Evolutionary conservation across 1,140 invertebrate species (phyloP), one percentile per base, ranked within the genome.

Genomic region (Hyphantria cunea): DNA sequence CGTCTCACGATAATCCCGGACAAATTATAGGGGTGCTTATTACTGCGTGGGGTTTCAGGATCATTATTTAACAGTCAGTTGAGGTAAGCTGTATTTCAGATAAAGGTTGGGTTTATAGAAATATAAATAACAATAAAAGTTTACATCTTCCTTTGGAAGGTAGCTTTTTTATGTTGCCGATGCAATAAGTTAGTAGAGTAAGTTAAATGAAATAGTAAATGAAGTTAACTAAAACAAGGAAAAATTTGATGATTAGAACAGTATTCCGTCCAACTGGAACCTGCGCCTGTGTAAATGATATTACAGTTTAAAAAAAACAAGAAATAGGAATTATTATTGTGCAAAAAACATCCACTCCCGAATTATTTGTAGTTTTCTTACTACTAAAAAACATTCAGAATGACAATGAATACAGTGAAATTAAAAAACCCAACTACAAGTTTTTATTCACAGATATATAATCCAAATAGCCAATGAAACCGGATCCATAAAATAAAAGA

Each of bases 1-100:
- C 79, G 82, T 84, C 80, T 80, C 79, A 65, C 74, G 83, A 81
- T 88, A 86, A 88, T 88, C 85, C 82, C 70, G 76, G 77, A 84
- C 83, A 85, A 86, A 85, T 85, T 84, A 85, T 84, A 82, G 80
- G 82, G 78, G 78, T 70, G 76, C 79, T 79, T 73, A 83, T 75
- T 79, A 82, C 70, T 68, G 66, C 62, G 70, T 65, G 56, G 68
- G 77, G 72, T 77, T 83, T 84, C 74, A 70, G 74, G 64, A 76
- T 82, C 80, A 84, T 86, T 84, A 83, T 86, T 86, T 80, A 78
- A 74, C 78, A 83, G 72, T 76, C 70, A 65, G 50, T 69, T 67
- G 69, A 52, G 71, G 72, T 69, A 56, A 70, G 44, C 48, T 14
- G 50, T 60, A 12, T 34, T 51, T 45, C 25, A 60, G 48, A 60